Base-by-base conservation (phyloP, 1,140 invertebrate genomes). In the Halictus rubicundus region DNA sequence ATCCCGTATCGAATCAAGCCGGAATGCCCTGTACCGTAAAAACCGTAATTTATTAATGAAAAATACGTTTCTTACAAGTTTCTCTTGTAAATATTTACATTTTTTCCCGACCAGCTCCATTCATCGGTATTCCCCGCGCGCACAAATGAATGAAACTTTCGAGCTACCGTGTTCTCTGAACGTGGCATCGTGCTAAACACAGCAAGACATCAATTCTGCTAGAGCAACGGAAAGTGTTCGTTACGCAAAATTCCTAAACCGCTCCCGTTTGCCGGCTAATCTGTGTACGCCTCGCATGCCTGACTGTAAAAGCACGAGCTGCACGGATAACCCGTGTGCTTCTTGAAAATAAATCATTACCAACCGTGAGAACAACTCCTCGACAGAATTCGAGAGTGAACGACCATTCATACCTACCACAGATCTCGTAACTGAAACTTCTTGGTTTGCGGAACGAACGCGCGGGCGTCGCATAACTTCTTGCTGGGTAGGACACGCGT, bases 321-420 rank as follows among this genome's bases (percentile, higher is more conserved):
- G 71, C 59, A 8, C 46, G 12, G 10, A 21, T 32, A 60, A 46
- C 74, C 65, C 46, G 23, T 57, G 25, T 16, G 8, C 68, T 42
- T 9, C 19, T 52, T 32, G 76, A 63, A 71, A 78, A 78, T 78
- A 78, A 78, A 78, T 78, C 68, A 78, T 78, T 71, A 54, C 27
- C 6, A 54, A 71, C 59, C 68, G 76, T 78, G 76, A 70, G 76
- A 78, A 25, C 23, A 1, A 14, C 21, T 16, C n/a, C 42, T 39
- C 21, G 16, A 23, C 39, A 63, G 42, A 52, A 42, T 70, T 64
- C 42, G 42, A 71, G 42, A 63, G 59, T 52, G 59, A 59, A 42
- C 75, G 74, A 59, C 37, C n/a, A 54, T 37, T 32, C 54, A 14
- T 52, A 52, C 37, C 14, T 64, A 14, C n/a, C 16, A n/a, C n/a